phyloP scores from a whole-genome alignment of 2,113 vertebrate genomes.

The Hystrix brachyura region DNA sequence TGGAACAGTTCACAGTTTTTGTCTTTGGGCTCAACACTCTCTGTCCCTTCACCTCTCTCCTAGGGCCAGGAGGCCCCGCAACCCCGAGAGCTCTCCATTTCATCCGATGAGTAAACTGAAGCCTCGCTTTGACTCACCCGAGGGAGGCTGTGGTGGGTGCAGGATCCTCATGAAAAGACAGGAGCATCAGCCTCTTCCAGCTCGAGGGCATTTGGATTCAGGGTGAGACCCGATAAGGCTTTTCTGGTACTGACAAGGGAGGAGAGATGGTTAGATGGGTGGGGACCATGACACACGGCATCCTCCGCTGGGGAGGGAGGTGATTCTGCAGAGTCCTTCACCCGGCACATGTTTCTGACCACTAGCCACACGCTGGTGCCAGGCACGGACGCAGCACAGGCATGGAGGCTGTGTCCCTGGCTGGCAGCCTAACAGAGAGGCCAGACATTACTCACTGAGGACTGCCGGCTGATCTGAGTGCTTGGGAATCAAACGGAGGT shows the following conservation, averaged over 20 bases:
- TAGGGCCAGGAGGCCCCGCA: fast-evolving
- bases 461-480: too few species aligned
- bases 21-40: neutral
- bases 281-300: neutral
- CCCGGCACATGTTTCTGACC: neutral
- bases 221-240: fast-evolving
- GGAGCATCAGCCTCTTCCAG: constrained; percentile 41
- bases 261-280: neutral
- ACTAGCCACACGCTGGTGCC: too few species aligned
- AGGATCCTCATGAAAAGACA: neutral
- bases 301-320: neutral
- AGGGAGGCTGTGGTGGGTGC: neutral
- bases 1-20: neutral
- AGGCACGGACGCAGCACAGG: neutral
- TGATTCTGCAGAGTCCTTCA: neutral
- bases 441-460: fast-evolving
- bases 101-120: fast-evolving
- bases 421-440: neutral
- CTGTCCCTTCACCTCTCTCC: neutral
- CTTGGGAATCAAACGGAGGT: neutral
- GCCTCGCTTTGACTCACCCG: constrained; percentile 8
- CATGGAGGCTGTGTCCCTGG: neutral
- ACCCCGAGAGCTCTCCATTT: neutral
- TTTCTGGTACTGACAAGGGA: neutral
- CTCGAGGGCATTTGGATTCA: neutral